phyloP scores from a whole-genome alignment of 2,797 vertebrate genomes.

The Capromys pilorides region DNA sequence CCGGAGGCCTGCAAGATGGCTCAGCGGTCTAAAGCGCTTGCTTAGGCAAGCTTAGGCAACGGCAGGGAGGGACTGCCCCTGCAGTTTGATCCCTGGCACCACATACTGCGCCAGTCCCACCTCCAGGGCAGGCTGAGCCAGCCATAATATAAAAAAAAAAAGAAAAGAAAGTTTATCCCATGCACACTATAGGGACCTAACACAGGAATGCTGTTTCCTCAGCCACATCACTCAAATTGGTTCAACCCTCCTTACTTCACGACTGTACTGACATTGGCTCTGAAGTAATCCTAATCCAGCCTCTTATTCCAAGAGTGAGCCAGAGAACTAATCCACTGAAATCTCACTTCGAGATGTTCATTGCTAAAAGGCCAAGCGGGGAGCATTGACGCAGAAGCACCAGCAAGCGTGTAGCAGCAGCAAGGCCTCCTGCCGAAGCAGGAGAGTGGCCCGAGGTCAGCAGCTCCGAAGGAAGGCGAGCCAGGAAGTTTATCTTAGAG shows the following conservation, averaged over 20 bases:
- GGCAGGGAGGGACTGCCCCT: too few species aligned
- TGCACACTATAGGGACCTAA: not conserved
- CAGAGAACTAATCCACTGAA: not conserved
- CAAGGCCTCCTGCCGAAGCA: not conserved
- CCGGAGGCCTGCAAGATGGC: too few species aligned
- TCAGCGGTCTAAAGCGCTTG: too few species aligned
- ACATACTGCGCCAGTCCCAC: too few species aligned
- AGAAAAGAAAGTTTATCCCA: not conserved
- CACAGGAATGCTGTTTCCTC: not conserved
- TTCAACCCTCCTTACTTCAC: not conserved
- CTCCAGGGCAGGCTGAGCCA: too few species aligned
- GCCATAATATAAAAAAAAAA: too few species aligned
- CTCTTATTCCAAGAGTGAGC: not conserved
- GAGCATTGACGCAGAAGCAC: not conserved
- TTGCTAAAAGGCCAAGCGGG: not conserved
- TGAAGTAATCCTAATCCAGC: not conserved
- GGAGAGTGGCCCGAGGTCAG: not conserved
- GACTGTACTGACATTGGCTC: not conserved
- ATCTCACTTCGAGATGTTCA: not conserved
- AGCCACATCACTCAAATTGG: not conserved
- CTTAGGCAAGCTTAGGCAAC: too few species aligned
- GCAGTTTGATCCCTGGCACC: too few species aligned
- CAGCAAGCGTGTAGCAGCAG: not conserved
- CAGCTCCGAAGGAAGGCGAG: not conserved
- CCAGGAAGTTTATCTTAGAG: not conserved